These are phyloP conservation scores for Chironomus striatipennis DNA, from an alignment of 1,140 invertebrate genomes.

Conservation along the genomic window DNA sequence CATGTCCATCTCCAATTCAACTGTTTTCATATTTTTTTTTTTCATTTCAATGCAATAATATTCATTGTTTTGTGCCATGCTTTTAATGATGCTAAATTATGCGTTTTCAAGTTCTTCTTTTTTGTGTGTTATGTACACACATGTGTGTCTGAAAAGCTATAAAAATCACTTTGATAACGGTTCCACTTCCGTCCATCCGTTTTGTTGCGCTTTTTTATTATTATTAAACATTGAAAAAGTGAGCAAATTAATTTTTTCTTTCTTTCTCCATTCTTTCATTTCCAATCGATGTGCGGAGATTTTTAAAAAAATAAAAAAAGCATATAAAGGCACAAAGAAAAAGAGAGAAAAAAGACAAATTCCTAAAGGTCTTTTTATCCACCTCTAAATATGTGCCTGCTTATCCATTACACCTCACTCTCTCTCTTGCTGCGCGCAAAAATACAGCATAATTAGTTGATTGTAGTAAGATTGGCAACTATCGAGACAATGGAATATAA, in stretches of 20 bases:
- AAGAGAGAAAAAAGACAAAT: not conserved
- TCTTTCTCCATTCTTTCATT: not conserved
- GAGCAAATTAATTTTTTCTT: constrained; percentile 18
- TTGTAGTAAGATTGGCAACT: not conserved
- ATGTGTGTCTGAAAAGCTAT: constrained; percentile 20
- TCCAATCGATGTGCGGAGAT: not conserved
- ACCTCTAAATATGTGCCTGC: not conserved
- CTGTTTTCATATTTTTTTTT: no score
- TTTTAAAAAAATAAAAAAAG: no score
- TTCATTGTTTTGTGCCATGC: constrained; percentile 11
- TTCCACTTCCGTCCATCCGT: constrained; percentile 18
- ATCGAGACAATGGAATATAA: constrained; percentile 4
- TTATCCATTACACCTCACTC: not conserved
- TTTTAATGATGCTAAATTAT: constrained; percentile 24
- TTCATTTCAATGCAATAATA: constrained; percentile 16
- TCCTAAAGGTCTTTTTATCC: not conserved
- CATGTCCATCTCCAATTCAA: not conserved
- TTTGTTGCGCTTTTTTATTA: constrained; percentile 10
- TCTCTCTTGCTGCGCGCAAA: not conserved
- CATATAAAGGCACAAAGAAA: not conserved
- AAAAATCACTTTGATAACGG: constrained; percentile 14
- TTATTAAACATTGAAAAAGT: not conserved
- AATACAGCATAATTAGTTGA: not conserved
- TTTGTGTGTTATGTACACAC: not conserved
- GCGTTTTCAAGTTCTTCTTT: constrained; percentile 8